phyloP scores from a whole-genome alignment of 2,888 invertebrate species.

The Julus scanicus region DNA sequence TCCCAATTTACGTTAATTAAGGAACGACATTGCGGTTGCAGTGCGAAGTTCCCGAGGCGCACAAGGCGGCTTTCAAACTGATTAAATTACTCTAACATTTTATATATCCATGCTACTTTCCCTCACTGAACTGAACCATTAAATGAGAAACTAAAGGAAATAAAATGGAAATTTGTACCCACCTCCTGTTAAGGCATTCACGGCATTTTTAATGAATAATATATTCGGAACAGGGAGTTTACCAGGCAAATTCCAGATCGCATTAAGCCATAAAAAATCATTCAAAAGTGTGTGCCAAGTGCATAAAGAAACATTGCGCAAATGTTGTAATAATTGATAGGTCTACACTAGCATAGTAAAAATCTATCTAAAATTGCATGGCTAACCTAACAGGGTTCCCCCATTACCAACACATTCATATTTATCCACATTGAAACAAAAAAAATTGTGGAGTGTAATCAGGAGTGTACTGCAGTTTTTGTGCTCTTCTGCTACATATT shows the following conservation, averaged over 20 bases:
- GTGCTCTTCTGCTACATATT: too few species aligned
- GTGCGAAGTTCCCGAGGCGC: not conserved
- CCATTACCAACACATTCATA: not conserved
- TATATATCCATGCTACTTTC: not conserved
- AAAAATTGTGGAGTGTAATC: too few species aligned
- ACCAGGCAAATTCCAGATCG: not conserved
- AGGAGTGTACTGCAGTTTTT: too few species aligned
- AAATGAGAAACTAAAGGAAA: slow-evolving; percentile 4
- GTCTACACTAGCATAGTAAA: not conserved
- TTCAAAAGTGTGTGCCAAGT: not conserved
- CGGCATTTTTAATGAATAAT: not conserved
- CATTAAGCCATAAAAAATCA: not conserved
- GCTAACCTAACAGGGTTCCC: not conserved
- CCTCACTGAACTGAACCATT: not conserved
- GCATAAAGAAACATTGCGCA: slow-evolving; percentile 3
- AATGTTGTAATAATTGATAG: slow-evolving; percentile 26
- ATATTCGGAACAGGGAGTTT: not conserved
- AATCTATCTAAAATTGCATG: not conserved
- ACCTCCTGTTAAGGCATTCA: not conserved
- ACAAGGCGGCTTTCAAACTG: not conserved
- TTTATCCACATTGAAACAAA: too few species aligned
- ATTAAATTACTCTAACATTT: slow-evolving; percentile 5
- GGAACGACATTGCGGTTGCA: slow-evolving; percentile 7
- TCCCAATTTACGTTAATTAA: not conserved
- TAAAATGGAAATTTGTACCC: not conserved